Evolutionary conservation across 35 echinoderm and acorn worm species (phyloP), one percentile per base, ranked within the genome.

Genomic region (Apostichopus japonicus): DNA sequence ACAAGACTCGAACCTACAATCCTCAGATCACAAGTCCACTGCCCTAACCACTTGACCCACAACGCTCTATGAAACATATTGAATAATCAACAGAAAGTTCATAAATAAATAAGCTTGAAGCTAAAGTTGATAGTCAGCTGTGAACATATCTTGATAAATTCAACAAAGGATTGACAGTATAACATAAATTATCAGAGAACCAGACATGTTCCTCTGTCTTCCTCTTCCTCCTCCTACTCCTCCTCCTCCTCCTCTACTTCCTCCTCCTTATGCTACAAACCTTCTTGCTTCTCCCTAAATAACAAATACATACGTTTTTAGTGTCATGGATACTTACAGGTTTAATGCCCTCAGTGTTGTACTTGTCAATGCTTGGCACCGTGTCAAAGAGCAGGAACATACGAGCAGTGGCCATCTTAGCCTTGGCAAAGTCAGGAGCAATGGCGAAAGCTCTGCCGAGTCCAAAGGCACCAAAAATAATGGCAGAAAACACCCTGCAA

Each of bases 401-500:
- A 6, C 95, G 77, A 79, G 86, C 93, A 8, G 95, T 93, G 25
- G 97, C 95, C 56, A 83, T 91, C 84, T 96, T 99, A 24, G 97
- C 97, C 55, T 99, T 99, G 78, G 95, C 65, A 72, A 91, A 96
- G 58, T 99, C 97, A 23, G 97, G 97, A 8, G 94, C 95, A 16
- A 95, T 56, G 14, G 94, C 93, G 25, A 91, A 80, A 19, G 95
- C 94, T 6, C 93, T 86, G 65, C 97, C 97, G 0, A 99, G 80
- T 72, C 93, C 97, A 93, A 99, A 96, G 73, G 92, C 97, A 78
- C 97, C 97, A 94, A 98, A 99, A 16, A 96, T 86, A 83, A 99
- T 93, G 55, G 95, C 95, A 52, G 97, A 95, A 56, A 99, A 99
- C 11, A 97, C 96, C 65, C 96, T 97, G 19, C 27, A 81, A 55